A percentile compares a stretch with the other conserved stretches of the same genome.
These are phyloP conservation scores for Camponotus pennsylvanicus DNA, from an alignment of 1,140 invertebrate genomes.

Conservation along the genomic window DNA sequence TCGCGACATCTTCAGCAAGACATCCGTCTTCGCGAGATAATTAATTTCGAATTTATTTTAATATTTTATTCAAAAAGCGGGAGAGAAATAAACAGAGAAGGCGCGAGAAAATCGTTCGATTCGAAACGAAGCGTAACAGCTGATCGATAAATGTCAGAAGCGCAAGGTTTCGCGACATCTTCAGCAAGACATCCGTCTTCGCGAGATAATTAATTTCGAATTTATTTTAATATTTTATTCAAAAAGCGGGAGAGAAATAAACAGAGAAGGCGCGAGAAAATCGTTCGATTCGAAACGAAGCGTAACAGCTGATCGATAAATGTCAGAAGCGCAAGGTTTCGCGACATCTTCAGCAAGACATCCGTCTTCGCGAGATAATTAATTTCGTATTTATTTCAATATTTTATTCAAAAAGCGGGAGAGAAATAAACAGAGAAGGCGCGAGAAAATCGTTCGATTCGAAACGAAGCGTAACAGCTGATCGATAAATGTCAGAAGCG, in stretches of 20 bases:
- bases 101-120: background rate
- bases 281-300: background rate
- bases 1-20: too few relatives aligned
- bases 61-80: too few relatives aligned
- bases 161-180: too few relatives aligned
- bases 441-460: background rate
- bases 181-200: background rate
- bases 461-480: background rate
- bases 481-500: background rate
- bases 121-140: background rate
- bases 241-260: too few relatives aligned
- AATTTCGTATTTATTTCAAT: too few relatives aligned
- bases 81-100: background rate
- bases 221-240: too few relatives aligned
- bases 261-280: background rate
- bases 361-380: background rate
- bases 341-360: too few relatives aligned
- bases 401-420: too few relatives aligned
- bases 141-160: slow-evolving; percentile 16
- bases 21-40: background rate
- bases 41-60: too few relatives aligned
- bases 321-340: background rate
- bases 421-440: background rate
- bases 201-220: background rate
- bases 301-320: background rate